Evolutionary conservation across 2,113 vertebrate species (phyloP).

Genomic region (Petroica traversi): DNA sequence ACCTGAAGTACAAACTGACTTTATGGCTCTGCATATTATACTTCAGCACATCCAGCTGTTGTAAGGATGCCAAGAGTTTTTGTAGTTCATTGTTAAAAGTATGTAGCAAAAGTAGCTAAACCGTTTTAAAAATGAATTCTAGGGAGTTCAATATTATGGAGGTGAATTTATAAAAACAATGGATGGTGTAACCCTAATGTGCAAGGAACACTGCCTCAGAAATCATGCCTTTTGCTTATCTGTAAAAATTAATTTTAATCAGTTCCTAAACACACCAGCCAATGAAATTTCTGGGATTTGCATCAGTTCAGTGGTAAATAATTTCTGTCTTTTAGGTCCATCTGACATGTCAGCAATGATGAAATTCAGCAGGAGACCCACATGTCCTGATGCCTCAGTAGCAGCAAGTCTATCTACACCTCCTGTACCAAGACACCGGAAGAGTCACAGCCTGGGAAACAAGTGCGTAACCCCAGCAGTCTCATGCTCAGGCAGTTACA

Average conservation of each 20-base stretch:
- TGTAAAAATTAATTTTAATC: neutral
- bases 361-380: constrained; percentile 88
- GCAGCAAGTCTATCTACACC: constrained; percentile 84
- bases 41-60: neutral
- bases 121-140: neutral
- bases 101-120: neutral
- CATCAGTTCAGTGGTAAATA: neutral
- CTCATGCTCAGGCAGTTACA: neutral
- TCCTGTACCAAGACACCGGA: constrained; percentile 90
- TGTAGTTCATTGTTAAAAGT: neutral
- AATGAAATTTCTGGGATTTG: neutral
- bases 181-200: neutral
- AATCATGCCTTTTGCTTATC: neutral
- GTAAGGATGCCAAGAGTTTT: neutral
- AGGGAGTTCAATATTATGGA: neutral
- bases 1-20: neutral
- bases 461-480: constrained; percentile 78
- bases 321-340: constrained; percentile 78
- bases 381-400: constrained; percentile 91
- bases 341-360: constrained; percentile 78
- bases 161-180: neutral
- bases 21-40: neutral
- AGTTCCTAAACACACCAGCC: neutral
- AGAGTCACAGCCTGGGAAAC: constrained; percentile 96
- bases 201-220: neutral